Conservation (phyloP, 1,140 invertebrate species). For the Sitophilus oryzae region DNA sequence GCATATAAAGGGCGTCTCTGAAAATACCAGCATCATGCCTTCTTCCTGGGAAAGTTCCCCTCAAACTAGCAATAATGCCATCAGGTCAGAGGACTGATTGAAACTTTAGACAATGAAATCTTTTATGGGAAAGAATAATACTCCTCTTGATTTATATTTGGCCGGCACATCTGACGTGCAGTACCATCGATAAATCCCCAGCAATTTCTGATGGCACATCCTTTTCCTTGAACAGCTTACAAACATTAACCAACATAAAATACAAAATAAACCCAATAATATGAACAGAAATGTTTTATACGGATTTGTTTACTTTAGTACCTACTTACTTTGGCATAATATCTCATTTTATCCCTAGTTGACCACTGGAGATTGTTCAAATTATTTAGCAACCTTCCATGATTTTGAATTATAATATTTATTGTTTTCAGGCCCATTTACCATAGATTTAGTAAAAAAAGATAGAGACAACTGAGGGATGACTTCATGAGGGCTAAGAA, state of each 20-base stretch:
- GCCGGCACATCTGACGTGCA: constrained; percentile 21
- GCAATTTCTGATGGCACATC: constrained; percentile 19
- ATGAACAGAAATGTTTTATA: too few species aligned
- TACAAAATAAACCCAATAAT: constrained; percentile 4
- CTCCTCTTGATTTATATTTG: constrained; percentile 22
- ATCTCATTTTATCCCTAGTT: constrained; percentile 9
- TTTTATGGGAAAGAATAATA: constrained; percentile 28
- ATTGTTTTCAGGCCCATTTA: too few species aligned
- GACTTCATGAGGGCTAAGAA: too few species aligned
- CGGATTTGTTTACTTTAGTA: too few species aligned
- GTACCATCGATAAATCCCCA: constrained; percentile 31
- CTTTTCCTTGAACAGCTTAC: constrained; percentile 14
- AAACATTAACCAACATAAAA: constrained; percentile 4
- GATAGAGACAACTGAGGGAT: too few species aligned
- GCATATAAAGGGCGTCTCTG: constrained; percentile 18
- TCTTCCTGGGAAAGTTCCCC: constrained; percentile 14
- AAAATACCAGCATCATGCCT: constrained; percentile 29
- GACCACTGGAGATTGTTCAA: constrained; percentile 18
- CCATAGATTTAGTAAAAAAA: too few species aligned
- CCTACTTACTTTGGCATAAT: constrained; percentile 15
- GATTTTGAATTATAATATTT: too few species aligned
- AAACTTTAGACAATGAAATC: constrained; percentile 26
- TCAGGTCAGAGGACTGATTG: constrained; percentile 26
- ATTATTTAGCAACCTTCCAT: too few species aligned
- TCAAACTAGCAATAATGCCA: constrained; percentile 24